Percentiles rank a stretch among this genome's conserved stretches.
These are phyloP conservation scores for Acanthosoma haemorrhoidale DNA, from an alignment of 2,888 invertebrate genomes.

Conservation along the genomic window DNA sequence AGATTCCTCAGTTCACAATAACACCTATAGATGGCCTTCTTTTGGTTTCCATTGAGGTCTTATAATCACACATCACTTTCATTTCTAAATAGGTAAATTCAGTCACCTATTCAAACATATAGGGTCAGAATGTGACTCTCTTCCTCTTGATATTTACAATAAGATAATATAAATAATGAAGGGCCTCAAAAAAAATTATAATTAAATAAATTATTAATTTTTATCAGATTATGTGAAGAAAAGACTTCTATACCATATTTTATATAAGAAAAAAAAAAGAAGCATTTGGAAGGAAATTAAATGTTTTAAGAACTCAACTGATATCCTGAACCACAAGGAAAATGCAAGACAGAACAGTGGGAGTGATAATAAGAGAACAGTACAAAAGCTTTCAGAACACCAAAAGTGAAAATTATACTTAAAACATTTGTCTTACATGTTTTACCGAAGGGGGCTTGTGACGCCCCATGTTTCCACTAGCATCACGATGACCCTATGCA, in stretches of 20 bases:
- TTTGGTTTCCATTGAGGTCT: neutral
- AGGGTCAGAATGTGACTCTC: neutral
- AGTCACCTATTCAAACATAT: neutral
- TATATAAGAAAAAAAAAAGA: too few relatives aligned
- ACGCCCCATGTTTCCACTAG: constrained; percentile 24
- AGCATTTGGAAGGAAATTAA: constrained; percentile 4
- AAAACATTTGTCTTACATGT: neutral
- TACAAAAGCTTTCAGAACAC: constrained; percentile 9
- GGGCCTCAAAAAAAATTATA: neutral
- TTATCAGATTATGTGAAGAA: neutral
- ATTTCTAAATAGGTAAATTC: neutral
- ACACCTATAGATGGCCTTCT: neutral
- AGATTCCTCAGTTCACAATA: too few relatives aligned
- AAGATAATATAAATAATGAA: too few relatives aligned
- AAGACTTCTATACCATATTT: neutral
- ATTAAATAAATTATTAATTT: neutral
- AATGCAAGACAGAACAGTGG: neutral
- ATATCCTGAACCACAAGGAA: neutral
- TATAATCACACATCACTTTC: neutral
- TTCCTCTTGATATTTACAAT: too few relatives aligned
- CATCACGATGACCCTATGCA: constrained; percentile 29
- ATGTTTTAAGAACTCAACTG: neutral
- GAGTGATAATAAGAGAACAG: neutral
- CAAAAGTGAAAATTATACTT: constrained; percentile 11
- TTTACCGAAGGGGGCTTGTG: constrained; percentile 31